phyloP scores from a whole-genome alignment of 2,113 vertebrate genomes.

The Pterophyllum scalare region DNA sequence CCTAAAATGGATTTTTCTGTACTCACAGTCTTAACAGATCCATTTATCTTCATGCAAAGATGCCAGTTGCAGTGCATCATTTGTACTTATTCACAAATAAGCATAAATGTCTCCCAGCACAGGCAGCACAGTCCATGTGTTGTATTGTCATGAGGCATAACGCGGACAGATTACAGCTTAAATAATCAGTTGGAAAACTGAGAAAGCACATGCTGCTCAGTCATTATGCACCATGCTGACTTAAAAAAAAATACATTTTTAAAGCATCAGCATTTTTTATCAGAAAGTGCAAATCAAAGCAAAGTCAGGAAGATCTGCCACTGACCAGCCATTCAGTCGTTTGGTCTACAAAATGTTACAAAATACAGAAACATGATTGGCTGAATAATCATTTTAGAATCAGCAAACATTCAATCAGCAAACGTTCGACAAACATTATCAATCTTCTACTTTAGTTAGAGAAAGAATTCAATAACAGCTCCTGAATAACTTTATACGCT shows the following conservation, averaged over 20 bases:
- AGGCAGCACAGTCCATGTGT: conserved; percentile 51
- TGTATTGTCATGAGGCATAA: conserved; percentile 24
- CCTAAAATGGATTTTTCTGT: not conserved
- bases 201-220: conserved; percentile 64
- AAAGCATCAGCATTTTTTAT: not conserved
- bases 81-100: conserved; percentile 29
- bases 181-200: conserved; percentile 57
- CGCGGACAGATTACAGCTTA: conserved; percentile 38
- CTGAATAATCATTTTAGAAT: not conserved
- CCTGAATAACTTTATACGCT: too few species aligned
- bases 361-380: not conserved
- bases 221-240: conserved; percentile 26
- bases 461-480: too few species aligned
- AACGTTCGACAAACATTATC: too few species aligned
- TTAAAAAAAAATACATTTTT: not conserved
- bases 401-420: too few species aligned
- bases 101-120: conserved; percentile 22
- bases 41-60: not conserved
- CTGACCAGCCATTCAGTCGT: not conserved
- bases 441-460: too few species aligned
- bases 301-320: not conserved
- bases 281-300: not conserved
- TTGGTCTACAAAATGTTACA: not conserved
- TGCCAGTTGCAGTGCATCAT: not conserved
- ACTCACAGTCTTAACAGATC: not conserved